Base-by-base conservation (phyloP, 2,113 vertebrate genomes). In the Nibea coibor region DNA sequence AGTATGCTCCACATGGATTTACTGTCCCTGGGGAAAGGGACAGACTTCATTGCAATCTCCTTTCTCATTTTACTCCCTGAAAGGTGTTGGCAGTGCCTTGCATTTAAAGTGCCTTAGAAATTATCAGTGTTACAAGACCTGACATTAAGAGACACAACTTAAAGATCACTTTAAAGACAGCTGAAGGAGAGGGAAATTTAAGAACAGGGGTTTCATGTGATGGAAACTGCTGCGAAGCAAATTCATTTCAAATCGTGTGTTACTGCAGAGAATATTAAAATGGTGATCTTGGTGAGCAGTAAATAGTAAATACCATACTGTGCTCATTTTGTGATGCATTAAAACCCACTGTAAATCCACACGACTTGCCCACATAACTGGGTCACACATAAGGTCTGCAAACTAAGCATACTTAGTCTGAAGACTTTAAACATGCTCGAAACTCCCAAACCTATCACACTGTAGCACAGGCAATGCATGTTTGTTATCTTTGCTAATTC, bases 21-120 rank as follows among this genome's bases (percentile, higher is more conserved):
- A 81, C 63, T 58, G 66, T 80, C 83, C 75, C 79, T 43, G 54
- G 61, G 68, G 79, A 84, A 71, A 50, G 48, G 63, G 81, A 83
- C 58, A 78, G 72, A 84, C 73, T 87, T 70, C 71, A 73, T 82
- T 84, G 69, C 70, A 79, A 87, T 87, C 75, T 77, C 70, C 66
- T 87, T 86, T 87, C 75, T 87, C 67, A 80, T 87, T 87, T 87
- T 79, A 80, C 57, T 70, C 65, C 35, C 53, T 47, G 15, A 85
- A 88, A 82, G 87, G 83, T 86, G 83, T 85, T 87, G 78, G 71
- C 64, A 87, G 80, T 75, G 70, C 79, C 91, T 89, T 89, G 85
- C 84, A 91, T 93, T 70, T 82, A 83, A 93, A 89, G 82, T 87
- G 66, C 62, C 58, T 78, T 43, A 28, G 54, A 92, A 90, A 88